A percentile compares a stretch with the other conserved stretches of the same genome.
phyloP scores from a whole-genome alignment of 2,113 vertebrate genomes.

The Zootoca vivipara region DNA sequence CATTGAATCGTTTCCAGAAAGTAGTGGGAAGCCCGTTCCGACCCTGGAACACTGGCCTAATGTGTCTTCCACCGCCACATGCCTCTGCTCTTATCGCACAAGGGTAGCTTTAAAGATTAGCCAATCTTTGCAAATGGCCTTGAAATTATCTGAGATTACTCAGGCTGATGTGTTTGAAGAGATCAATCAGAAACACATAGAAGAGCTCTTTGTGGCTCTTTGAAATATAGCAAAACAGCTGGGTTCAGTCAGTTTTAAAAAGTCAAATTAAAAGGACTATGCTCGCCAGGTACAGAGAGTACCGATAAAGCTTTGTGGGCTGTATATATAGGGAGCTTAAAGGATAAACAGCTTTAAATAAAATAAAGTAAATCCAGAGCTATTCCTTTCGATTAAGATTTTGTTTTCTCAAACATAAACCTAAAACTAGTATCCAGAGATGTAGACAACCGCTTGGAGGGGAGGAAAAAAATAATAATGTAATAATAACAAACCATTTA shows the following conservation, averaged over 20 bases:
- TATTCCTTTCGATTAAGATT: slow-evolving; percentile 61
- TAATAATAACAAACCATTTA: slow-evolving; percentile 47
- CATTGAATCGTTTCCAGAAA: not conserved
- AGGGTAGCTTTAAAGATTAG: slow-evolving; percentile 22
- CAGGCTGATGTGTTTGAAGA: slow-evolving; percentile 36
- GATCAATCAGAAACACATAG: slow-evolving; percentile 50
- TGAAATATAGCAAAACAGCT: slow-evolving; percentile 49
- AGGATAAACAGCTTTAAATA: slow-evolving; percentile 30
- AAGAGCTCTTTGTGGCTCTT: slow-evolving; percentile 53
- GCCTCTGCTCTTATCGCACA: slow-evolving; percentile 4
- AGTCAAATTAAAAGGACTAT: slow-evolving; percentile 68
- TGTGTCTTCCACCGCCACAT: not conserved
- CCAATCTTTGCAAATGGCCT: slow-evolving; percentile 51
- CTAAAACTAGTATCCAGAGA: slow-evolving; percentile 53
- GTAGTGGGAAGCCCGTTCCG: not conserved
- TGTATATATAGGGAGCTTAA: slow-evolving; percentile 52
- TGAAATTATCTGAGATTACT: slow-evolving; percentile 57
- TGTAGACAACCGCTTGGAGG: slow-evolving; percentile 70
- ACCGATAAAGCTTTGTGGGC: slow-evolving; percentile 62
- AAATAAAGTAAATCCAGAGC: slow-evolving; percentile 32
- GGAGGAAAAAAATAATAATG: no score
- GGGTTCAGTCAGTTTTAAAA: slow-evolving; percentile 57
- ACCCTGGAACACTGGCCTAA: not conserved
- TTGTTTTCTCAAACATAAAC: slow-evolving; percentile 60
- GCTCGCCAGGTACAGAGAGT: slow-evolving; percentile 61